These are phyloP conservation scores for Hofmannophila pseudospretella DNA, from an alignment of 2,888 invertebrate genomes.

Conservation along the genomic window DNA sequence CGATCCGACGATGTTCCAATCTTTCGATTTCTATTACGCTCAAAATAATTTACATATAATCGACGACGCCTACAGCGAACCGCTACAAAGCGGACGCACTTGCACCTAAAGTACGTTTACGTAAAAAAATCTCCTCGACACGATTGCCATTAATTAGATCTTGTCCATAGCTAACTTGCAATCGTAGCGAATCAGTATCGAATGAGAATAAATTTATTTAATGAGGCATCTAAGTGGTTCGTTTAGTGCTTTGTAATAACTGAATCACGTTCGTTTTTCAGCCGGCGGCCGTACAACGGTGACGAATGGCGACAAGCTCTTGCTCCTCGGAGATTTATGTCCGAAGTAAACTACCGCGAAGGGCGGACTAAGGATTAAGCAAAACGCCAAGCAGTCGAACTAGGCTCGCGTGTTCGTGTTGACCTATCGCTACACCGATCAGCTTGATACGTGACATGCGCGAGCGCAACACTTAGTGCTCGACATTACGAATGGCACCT, in stretches of 20 bases:
- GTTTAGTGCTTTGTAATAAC: constrained; percentile 60
- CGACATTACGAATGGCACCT: constrained; percentile 53
- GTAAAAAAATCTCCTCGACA: constrained; percentile 32
- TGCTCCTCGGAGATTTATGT: constrained; percentile 45
- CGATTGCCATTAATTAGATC: constrained; percentile 46
- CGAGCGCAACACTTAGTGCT: constrained; percentile 38
- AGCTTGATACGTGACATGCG: constrained; percentile 42
- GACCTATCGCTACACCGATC: constrained; percentile 47
- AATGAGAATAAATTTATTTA: constrained; percentile 63
- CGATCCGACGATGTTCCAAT: constrained; percentile 33
- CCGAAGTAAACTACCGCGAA: constrained; percentile 46
- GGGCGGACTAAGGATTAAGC: constrained; percentile 41
- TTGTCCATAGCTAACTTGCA: constrained; percentile 45
- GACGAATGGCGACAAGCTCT: constrained; percentile 51
- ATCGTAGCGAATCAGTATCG: constrained; percentile 64
- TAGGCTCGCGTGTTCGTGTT: constrained; percentile 38
- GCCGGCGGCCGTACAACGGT: constrained; percentile 39
- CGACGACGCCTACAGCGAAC: constrained; percentile 27
- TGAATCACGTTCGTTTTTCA: constrained; percentile 68
- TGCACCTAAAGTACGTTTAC: constrained; percentile 19
- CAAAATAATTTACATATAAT: constrained; percentile 45
- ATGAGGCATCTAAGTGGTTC: constrained; percentile 61
- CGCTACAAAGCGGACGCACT: constrained; percentile 15
- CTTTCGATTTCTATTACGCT: constrained; percentile 43
- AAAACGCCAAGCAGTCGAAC: constrained; percentile 28